A percentile compares a stretch with the other conserved stretches of the same genome.
Evolutionary conservation across 2,797 vertebrate genomes (phyloP).

Genomic region (Ambastaia sidthimunki): DNA sequence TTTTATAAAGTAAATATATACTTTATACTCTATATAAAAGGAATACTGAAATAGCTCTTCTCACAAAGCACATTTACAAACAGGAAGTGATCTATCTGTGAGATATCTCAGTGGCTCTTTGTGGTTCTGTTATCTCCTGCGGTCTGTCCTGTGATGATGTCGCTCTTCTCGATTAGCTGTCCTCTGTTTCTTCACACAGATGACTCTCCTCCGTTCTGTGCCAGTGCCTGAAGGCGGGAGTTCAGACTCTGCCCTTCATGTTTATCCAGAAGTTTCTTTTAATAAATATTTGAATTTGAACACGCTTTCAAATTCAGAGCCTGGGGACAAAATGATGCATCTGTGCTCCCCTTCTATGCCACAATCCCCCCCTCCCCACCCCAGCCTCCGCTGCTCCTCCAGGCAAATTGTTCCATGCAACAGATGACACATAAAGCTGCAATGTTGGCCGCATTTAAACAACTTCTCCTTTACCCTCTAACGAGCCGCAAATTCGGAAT

Average conservation of each 20-base stretch:
- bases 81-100: slow-evolving; percentile 7
- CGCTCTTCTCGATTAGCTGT: slow-evolving; percentile 40
- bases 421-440: slow-evolving; percentile 70
- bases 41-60: too few species aligned
- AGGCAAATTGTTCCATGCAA: slow-evolving; percentile 71
- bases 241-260: slow-evolving; percentile 71
- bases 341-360: slow-evolving; percentile 65
- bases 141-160: not conserved
- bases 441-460: slow-evolving; percentile 45
- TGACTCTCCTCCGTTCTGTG: slow-evolving; percentile 70
- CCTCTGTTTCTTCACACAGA: slow-evolving; percentile 59
- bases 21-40: too few species aligned
- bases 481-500: slow-evolving; percentile 52
- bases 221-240: slow-evolving; percentile 67
- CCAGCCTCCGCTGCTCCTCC: slow-evolving; percentile 62
- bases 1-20: too few species aligned
- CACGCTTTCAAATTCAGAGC: slow-evolving; percentile 79
- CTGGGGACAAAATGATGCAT: slow-evolving; percentile 73
- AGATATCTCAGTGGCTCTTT: slow-evolving; percentile 7
- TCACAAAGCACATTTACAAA: not conserved
- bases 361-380: slow-evolving; percentile 7
- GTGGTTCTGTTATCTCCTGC: slow-evolving; percentile 7
- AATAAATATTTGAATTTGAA: slow-evolving; percentile 86
- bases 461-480: slow-evolving; percentile 51
- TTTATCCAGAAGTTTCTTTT: slow-evolving; percentile 81